Base-by-base conservation (phyloP, 2,113 vertebrate genomes). In the Paedocypris sp. region DNA sequence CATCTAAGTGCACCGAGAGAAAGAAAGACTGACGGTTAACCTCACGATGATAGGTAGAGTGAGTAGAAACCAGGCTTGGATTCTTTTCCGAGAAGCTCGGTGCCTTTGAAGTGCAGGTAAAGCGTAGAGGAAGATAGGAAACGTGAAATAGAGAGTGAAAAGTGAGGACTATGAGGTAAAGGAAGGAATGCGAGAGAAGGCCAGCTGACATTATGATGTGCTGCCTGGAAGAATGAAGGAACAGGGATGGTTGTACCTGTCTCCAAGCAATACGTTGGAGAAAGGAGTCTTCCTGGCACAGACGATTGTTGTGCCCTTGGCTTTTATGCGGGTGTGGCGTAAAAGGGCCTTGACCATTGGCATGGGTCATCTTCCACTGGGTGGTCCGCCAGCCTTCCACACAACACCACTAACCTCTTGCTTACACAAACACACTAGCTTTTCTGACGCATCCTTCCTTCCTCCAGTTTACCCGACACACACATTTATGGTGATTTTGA, bases 341-440 rank as follows among this genome's bases (percentile, higher is more conserved):
- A 46, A 72, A 62, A 32, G 64, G 76, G 76, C 82, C 82, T 83
- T 83, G 83, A 82, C 79, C 73, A 62, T 64, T 71, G 72, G 62
- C 70, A 77, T 73, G 38, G 69, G 67, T 60, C 61, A 62, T 35
- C 26, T 29, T 72, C 39, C 62, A 48, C 50, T 82, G 82, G 85
- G 84, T 87, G 85, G 82, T 85, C 85, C 51, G 18, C 52, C 68
- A 69, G 49, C 63, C 67, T 62, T 66, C 50, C 66, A 64, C 45
- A 7, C 22, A 60, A 41, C 58, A 12, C 29, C 51, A 56, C 49
- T 4, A 2, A 18, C 49, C 45, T 16, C 28, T 4, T 11, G 29
- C 9, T 0, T 45, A 62, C 49, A 15, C 39, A 64, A 32, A 36
- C 47, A 67, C 16, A 10, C 56, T 57, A 22, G 39, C 47, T 65